These are phyloP conservation scores for Thryonomys swinderianus DNA, from an alignment of 2,113 vertebrate species.

Conservation along the genomic window DNA sequence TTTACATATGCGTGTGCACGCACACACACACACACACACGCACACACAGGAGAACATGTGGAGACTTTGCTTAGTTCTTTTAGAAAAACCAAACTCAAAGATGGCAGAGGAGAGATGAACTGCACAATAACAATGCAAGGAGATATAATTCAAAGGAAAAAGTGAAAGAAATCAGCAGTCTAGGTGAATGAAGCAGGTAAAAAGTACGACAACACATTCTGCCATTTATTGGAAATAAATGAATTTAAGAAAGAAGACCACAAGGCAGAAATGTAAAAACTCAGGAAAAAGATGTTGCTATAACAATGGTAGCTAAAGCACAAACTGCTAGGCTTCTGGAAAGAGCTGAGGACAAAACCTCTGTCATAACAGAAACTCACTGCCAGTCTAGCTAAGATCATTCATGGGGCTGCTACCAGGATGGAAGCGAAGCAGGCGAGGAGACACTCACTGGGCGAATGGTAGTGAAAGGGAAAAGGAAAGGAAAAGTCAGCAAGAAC, in stretches of 20 bases:
- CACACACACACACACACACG: neutral
- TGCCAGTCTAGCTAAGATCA: neutral
- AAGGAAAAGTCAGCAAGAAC: neutral
- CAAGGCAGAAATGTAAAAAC: neutral
- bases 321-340: neutral
- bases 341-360: neutral
- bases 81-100: neutral
- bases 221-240: slow-evolving; percentile 3
- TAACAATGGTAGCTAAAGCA: neutral
- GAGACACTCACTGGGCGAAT: neutral
- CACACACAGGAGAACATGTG: neutral
- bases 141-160: neutral
- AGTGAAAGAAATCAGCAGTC: neutral
- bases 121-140: neutral
- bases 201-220: neutral
- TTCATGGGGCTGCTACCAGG: neutral
- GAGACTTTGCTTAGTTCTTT: neutral
- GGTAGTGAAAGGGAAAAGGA: neutral
- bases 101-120: neutral
- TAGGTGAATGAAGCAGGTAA: neutral
- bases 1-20: neutral
- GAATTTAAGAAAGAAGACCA: neutral
- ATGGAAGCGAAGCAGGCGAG: neutral
- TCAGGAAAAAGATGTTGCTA: neutral
- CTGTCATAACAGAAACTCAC: neutral